Evolutionary conservation across 1,140 invertebrate genomes (phyloP).

Genomic region (Orussus abietinus): DNA sequence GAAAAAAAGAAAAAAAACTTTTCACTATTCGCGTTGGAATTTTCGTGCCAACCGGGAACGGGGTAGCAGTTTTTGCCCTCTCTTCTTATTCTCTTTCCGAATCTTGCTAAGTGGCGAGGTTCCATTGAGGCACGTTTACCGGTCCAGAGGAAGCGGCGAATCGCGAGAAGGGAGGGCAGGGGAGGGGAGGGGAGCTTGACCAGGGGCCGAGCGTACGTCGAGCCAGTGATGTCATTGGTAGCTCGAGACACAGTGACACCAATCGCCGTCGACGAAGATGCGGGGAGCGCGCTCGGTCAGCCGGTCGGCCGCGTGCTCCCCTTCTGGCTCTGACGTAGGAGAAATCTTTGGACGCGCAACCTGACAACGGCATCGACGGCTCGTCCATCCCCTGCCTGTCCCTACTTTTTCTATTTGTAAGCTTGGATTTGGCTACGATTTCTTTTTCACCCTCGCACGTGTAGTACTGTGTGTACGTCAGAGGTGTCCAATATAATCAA

Average conservation of each 20-base stretch:
- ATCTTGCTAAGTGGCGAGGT: slow-evolving; percentile 17
- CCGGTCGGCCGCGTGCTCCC: slow-evolving; percentile 7
- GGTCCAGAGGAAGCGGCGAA: too few relatives aligned
- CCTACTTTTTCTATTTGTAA: too few relatives aligned
- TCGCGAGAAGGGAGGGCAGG: not conserved
- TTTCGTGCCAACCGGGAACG: slow-evolving; percentile 1
- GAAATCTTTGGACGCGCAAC: not conserved
- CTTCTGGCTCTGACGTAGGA: too few relatives aligned
- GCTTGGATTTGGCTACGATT: too few relatives aligned
- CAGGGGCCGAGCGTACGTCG: too few relatives aligned
- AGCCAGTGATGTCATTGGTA: slow-evolving; percentile 35
- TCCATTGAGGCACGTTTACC: too few relatives aligned
- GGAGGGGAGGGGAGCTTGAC: slow-evolving; percentile 12
- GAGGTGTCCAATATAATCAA: too few relatives aligned
- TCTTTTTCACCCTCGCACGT: too few relatives aligned
- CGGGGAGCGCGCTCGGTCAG: slow-evolving; percentile 3
- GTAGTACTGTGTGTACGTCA: too few relatives aligned
- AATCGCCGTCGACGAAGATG: slow-evolving; percentile 25
- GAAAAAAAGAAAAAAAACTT: too few relatives aligned
- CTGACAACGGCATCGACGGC: slow-evolving; percentile 1
- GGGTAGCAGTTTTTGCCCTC: slow-evolving; percentile 19
- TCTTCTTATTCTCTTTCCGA: slow-evolving; percentile 16
- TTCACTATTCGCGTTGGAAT: not conserved
- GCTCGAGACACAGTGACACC: slow-evolving; percentile 44
- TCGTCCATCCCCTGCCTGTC: too few relatives aligned